phyloP scores from a whole-genome alignment of 2,797 vertebrate species.

The Scolopax rusticola region DNA sequence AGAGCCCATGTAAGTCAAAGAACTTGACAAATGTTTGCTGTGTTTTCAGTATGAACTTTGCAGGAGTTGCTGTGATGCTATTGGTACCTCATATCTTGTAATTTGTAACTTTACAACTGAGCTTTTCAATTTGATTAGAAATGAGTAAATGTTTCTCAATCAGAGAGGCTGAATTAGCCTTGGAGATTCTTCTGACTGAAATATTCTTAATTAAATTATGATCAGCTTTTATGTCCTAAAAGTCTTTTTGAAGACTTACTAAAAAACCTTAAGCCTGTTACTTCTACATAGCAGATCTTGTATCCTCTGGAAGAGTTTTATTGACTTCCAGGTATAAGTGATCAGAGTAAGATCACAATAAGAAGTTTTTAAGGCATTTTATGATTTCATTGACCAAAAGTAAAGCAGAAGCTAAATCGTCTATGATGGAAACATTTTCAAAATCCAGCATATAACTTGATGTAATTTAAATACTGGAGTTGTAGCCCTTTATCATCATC shows the following conservation, averaged over 20 bases:
- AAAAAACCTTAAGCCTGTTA: neutral
- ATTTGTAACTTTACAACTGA: neutral
- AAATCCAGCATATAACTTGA: neutral
- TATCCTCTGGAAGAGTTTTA: neutral
- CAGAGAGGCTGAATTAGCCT: neutral
- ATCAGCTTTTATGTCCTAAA: neutral
- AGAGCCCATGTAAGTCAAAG: neutral
- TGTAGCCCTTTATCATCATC: neutral
- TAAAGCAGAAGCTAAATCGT: neutral
- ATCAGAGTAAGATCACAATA: neutral
- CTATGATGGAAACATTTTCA: neutral
- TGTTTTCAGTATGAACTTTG: neutral
- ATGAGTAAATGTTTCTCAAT: neutral
- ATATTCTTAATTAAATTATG: neutral
- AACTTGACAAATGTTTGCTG: neutral
- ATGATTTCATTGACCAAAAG: neutral
- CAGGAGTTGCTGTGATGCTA: neutral
- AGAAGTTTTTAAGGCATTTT: neutral
- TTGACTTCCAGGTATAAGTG: neutral
- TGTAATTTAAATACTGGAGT: neutral
- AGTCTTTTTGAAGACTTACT: neutral
- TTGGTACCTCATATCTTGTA: neutral
- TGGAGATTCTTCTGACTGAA: neutral
- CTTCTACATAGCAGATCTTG: accelerated
- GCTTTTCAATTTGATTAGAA: neutral